Conservation (phyloP, 92 coral and sea anemone genomes). For the Actinernus sp. region DNA sequence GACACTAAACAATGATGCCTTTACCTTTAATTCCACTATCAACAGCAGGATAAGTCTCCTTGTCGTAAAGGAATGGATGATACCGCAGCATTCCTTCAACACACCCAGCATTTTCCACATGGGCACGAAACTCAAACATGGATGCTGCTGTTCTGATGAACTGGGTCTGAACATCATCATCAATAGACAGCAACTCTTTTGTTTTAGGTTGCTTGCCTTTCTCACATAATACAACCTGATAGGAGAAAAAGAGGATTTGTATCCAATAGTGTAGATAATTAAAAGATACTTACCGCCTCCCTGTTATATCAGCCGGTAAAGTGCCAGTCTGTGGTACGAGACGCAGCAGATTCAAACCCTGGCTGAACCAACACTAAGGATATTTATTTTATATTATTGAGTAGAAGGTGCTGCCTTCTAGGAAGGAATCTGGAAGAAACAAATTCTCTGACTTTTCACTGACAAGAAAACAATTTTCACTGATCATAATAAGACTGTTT, state of each 20-base stretch:
- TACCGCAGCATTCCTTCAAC: slow-evolving; percentile 95
- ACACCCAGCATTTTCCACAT: slow-evolving; percentile 86
- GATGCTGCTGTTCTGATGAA: slow-evolving; percentile 92
- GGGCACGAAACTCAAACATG: slow-evolving; percentile 98
- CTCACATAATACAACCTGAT: slow-evolving; percentile 83
- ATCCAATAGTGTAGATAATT: not conserved
- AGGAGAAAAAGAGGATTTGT: not conserved
- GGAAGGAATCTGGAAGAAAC: too few species aligned
- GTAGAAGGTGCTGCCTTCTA: too few species aligned
- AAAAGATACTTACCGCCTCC: too few species aligned
- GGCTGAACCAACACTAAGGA: too few species aligned
- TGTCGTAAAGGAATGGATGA: slow-evolving; percentile 98
- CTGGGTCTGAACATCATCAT: slow-evolving; percentile 90
- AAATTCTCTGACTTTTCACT: too few species aligned
- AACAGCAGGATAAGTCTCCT: slow-evolving; percentile 82
- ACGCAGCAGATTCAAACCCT: too few species aligned
- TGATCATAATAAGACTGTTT: too few species aligned
- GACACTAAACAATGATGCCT: too few species aligned
- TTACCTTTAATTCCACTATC: slow-evolving; percentile 75
- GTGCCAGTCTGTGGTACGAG: too few species aligned
- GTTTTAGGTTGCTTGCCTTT: slow-evolving; percentile 89
- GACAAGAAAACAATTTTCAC: too few species aligned
- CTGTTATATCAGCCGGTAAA: too few species aligned
- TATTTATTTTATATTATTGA: too few species aligned
- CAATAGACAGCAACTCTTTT: slow-evolving; percentile 71